Conservation (phyloP, 2,888 invertebrate genomes). For the Halictus ligatus region DNA sequence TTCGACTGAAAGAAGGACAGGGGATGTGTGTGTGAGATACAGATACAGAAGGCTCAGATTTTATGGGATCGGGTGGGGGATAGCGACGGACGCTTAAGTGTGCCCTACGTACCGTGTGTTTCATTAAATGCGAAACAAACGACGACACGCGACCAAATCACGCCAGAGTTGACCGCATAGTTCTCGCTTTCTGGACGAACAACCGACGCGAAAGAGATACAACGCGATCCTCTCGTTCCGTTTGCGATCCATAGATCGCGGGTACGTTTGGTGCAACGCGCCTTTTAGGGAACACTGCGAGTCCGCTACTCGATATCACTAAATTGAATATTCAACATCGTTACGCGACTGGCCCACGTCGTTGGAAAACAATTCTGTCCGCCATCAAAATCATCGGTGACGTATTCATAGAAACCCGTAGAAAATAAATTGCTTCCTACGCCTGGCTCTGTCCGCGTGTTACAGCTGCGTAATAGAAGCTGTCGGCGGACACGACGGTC, state of each 20-base stretch:
- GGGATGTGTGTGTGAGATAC: too few relatives aligned
- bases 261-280: neutral
- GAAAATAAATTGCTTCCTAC: constrained; percentile 43
- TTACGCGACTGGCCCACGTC: constrained; percentile 31
- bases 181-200: neutral
- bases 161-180: neutral
- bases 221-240: neutral
- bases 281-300: constrained; percentile 32
- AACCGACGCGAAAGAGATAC: neutral
- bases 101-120: neutral
- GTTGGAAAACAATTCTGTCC: neutral
- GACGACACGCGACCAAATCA: neutral
- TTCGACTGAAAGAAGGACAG: too few relatives aligned
- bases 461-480: constrained; percentile 9
- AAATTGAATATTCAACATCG: constrained; percentile 32
- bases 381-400: constrained; percentile 14
- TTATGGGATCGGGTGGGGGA: too few relatives aligned
- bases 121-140: neutral
- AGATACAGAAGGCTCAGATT: too few relatives aligned
- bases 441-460: neutral
- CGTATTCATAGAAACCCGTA: constrained; percentile 41
- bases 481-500: constrained; percentile 1
- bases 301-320: constrained; percentile 18
- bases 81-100: neutral
- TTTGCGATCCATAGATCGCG: neutral